Evolutionary conservation across 2,797 vertebrate genomes (phyloP).

Genomic region (Semaprochilodus insignis): DNA sequence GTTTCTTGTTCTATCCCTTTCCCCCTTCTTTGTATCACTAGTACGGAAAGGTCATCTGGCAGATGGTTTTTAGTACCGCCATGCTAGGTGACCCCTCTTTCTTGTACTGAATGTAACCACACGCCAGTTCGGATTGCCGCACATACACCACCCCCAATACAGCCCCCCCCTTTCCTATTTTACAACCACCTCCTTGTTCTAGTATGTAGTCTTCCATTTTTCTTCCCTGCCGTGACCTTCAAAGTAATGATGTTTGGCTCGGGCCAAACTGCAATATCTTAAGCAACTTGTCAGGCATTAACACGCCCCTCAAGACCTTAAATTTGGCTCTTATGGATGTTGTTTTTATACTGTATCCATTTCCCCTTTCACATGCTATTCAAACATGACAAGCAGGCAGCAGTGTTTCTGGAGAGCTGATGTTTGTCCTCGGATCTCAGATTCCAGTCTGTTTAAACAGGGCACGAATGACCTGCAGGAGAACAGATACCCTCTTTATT

Average conservation of each 20-base stretch:
- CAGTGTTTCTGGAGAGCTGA: conserved; percentile 69
- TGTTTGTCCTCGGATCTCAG: conserved; percentile 81
- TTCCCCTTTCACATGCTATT: conserved; percentile 66
- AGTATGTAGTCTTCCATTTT: conserved; percentile 19
- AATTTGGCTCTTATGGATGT: conserved; percentile 67
- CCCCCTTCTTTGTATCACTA: background rate
- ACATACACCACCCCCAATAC: too few species aligned
- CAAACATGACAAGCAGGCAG: conserved; percentile 70
- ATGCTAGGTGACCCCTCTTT: conserved; percentile 13
- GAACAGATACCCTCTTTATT: conserved; percentile 81
- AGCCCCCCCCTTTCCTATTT: background rate
- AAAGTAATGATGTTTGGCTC: conserved; percentile 10
- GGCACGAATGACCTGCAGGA: conserved; percentile 77
- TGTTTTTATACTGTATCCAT: conserved; percentile 72
- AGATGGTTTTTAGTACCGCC: background rate
- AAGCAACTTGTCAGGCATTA: conserved; percentile 34
- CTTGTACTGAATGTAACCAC: background rate
- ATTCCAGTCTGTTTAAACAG: conserved; percentile 79
- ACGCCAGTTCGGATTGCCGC: background rate
- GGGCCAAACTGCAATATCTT: conserved; percentile 6
- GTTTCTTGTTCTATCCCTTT: conserved; percentile 6
- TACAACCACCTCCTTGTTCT: conserved; percentile 24
- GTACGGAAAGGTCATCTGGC: conserved; percentile 19
- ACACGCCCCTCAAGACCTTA: conserved; percentile 48
- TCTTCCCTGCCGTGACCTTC: conserved; percentile 13